Evolutionary conservation across 2,113 vertebrate genomes (phyloP).

Genomic region (Xyliphius kryptos): DNA sequence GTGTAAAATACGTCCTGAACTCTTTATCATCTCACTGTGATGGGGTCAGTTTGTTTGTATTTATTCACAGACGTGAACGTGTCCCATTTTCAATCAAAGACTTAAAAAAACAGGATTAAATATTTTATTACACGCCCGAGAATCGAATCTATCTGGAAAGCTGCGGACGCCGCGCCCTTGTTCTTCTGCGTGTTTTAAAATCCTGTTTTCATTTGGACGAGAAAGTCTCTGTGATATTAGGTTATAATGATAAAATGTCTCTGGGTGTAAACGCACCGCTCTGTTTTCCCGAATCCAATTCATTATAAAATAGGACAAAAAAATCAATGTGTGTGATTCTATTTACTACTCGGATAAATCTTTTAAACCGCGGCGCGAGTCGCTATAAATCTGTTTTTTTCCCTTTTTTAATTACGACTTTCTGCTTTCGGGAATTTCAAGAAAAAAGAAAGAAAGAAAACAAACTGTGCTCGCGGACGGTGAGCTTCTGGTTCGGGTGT

Average conservation of each 20-base stretch:
- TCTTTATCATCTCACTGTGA: no score
- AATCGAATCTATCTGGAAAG: conserved; percentile 1
- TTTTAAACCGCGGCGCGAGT: conserved; percentile 2
- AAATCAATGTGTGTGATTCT: conserved; percentile 15
- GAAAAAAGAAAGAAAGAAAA: background rate
- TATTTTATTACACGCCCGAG: background rate
- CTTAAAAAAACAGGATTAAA: background rate
- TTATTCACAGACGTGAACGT: background rate
- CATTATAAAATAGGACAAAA: conserved; percentile 16
- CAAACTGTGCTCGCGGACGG: background rate
- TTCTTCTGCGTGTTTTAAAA: background rate
- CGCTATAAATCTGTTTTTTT: conserved; percentile 1
- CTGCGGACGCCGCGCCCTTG: background rate
- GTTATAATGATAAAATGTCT: conserved; percentile 10
- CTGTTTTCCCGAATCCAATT: conserved; percentile 5
- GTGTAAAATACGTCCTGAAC: no score
- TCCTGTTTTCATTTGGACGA: conserved; percentile 9
- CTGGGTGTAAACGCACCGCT: background rate
- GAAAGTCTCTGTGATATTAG: background rate
- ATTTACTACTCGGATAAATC: conserved; percentile 5
- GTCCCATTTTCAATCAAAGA: background rate
- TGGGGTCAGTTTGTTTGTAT: no score
- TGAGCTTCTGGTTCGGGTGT: background rate
- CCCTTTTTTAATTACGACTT: background rate
- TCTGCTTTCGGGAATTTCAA: conserved; percentile 9